These are phyloP conservation scores for Pseudomyrmex pallidus DNA, from an alignment of 1,140 invertebrate species.

Conservation along the genomic window DNA sequence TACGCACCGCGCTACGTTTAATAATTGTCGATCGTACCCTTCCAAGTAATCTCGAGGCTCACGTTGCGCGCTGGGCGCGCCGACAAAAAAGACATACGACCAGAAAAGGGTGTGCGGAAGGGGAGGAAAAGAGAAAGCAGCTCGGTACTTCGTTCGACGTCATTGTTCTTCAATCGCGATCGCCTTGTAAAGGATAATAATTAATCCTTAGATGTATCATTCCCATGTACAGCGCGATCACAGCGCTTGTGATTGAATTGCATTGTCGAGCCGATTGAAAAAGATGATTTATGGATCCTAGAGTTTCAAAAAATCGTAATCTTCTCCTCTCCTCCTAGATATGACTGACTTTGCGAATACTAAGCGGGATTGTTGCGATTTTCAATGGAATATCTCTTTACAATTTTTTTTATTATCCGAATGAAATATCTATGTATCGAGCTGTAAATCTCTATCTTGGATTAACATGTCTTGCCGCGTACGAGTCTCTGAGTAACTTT, in stretches of 20 bases:
- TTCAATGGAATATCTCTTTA: background rate
- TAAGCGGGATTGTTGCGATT: background rate
- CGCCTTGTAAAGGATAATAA: slow-evolving; percentile 11
- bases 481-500: background rate
- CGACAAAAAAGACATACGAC: background rate
- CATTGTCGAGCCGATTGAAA: background rate
- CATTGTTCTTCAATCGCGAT: slow-evolving; percentile 32
- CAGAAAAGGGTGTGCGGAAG: no score
- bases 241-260: slow-evolving; percentile 2
- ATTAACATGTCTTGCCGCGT: background rate
- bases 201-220: slow-evolving; percentile 22
- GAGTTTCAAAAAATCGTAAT: background rate
- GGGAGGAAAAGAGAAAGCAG: slow-evolving; percentile 26
- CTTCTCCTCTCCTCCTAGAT: background rate
- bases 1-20: slow-evolving; percentile 24
- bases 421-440: background rate
- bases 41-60: slow-evolving; percentile 25
- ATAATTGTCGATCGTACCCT: slow-evolving; percentile 52
- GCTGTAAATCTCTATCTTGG: background rate
- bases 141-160: slow-evolving; percentile 16
- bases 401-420: background rate
- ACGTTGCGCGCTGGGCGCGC: background rate
- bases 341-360: no score
- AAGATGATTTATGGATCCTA: background rate
- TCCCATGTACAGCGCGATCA: background rate